phyloP scores from a whole-genome alignment of 1,140 invertebrate genomes.

The Drosophila azteca region DNA sequence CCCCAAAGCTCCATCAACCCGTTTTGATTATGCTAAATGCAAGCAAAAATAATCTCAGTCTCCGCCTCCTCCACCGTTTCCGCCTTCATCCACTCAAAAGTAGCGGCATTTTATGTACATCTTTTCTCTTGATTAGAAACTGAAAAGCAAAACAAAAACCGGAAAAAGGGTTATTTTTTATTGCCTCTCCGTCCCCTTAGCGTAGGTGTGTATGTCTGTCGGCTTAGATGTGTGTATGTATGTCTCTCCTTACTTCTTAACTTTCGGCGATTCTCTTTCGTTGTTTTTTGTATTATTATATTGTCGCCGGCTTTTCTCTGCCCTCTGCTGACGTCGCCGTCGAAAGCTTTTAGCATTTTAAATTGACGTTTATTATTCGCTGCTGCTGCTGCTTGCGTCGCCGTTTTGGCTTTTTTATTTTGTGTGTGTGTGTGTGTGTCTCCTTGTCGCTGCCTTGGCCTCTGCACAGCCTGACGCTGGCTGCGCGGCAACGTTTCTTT shows the following conservation, averaged over 20 bases:
- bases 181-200: slow-evolving; percentile 64
- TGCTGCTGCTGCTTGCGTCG: slow-evolving; percentile 30
- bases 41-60: slow-evolving; percentile 46
- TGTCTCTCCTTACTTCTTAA: slow-evolving; percentile 76
- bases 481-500: slow-evolving; percentile 65
- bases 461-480: slow-evolving; percentile 13
- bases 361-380: slow-evolving; percentile 81
- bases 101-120: slow-evolving; percentile 38
- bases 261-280: slow-evolving; percentile 72
- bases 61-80: slow-evolving; percentile 2
- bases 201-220: slow-evolving; percentile 47
- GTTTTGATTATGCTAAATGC: slow-evolving; percentile 37
- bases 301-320: slow-evolving; percentile 66
- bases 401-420: slow-evolving; percentile 33
- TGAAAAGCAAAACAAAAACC: slow-evolving; percentile 80
- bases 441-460: slow-evolving; percentile 39
- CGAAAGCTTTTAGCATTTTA: slow-evolving; percentile 77
- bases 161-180: slow-evolving; percentile 82
- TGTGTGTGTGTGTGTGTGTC: slow-evolving; percentile 50
- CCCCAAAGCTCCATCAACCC: neutral
- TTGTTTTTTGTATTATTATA: slow-evolving; percentile 60
- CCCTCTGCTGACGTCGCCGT: slow-evolving; percentile 45
- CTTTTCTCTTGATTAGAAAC: slow-evolving; percentile 77
- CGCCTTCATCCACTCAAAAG: slow-evolving; percentile 18
- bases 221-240: slow-evolving; percentile 16